A percentile compares a stretch with the other conserved stretches of the same genome.
These are phyloP conservation scores for Spizaetus ornatus DNA, from an alignment of 2,113 vertebrate genomes.

Conservation along the genomic window DNA sequence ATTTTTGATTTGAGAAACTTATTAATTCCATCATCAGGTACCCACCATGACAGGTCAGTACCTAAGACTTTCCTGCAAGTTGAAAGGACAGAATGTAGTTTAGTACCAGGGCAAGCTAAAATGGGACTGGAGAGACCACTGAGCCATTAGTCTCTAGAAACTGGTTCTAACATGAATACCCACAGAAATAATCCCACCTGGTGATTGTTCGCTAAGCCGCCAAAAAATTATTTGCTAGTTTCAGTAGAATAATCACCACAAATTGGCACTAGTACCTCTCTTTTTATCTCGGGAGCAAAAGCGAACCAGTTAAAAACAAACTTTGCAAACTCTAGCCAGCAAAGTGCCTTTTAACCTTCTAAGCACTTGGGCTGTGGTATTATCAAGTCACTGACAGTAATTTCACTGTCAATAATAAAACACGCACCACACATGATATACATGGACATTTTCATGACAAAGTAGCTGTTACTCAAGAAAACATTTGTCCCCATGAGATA, in stretches of 20 bases:
- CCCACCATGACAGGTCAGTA: neutral
- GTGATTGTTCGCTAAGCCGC: neutral
- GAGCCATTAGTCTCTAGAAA: neutral
- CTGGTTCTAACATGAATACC: neutral
- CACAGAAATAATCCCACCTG: neutral
- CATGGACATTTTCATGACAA: neutral
- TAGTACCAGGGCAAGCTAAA: neutral
- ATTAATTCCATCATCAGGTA: neutral
- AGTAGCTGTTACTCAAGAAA: neutral
- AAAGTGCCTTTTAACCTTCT: neutral
- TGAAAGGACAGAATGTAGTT: neutral
- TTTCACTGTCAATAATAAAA: neutral
- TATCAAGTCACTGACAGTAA: neutral
- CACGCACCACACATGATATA: rapidly evolving
- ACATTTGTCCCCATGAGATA: neutral
- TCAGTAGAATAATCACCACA: neutral
- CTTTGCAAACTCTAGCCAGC: neutral
- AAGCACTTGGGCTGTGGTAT: neutral
- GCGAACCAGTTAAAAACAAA: neutral
- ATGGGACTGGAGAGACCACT: neutral
- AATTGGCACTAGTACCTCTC: neutral
- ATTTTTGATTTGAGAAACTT: neutral
- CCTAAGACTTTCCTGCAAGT: neutral
- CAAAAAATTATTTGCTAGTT: neutral
- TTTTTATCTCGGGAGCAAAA: neutral